These are phyloP conservation scores for Pseudoips prasinana DNA, from an alignment of 2,888 invertebrate species.

Conservation along the genomic window DNA sequence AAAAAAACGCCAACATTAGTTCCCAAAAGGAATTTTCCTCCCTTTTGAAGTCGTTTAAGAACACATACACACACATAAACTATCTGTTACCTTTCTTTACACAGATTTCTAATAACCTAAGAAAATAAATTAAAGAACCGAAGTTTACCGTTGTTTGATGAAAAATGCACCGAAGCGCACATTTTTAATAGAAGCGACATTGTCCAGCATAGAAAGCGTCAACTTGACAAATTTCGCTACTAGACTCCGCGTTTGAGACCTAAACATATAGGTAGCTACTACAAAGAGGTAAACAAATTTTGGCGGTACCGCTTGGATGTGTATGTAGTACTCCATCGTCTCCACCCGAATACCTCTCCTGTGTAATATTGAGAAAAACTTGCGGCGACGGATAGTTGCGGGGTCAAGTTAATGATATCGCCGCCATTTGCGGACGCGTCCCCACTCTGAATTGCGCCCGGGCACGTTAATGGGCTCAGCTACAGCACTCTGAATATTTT, in stretches of 20 bases:
- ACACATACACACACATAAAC: too few species aligned
- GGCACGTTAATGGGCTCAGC: constrained; percentile 78
- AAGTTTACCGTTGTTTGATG: too few species aligned
- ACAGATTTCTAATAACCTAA: too few species aligned
- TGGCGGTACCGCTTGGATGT: constrained; percentile 25
- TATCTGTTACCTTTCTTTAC: too few species aligned
- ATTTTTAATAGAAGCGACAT: constrained; percentile 22
- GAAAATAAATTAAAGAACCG: too few species aligned
- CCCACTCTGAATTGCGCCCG: constrained; percentile 73
- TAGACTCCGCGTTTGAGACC: constrained; percentile 29
- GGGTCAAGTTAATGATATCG: constrained; percentile 80
- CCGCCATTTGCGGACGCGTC: constrained; percentile 77
- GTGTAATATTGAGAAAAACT: constrained; percentile 78
- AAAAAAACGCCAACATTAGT: too few species aligned
- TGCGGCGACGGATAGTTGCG: constrained; percentile 70
- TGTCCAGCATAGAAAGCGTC: constrained; percentile 8
- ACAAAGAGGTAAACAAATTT: constrained; percentile 48
- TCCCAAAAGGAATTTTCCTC: too few species aligned
- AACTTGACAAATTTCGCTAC: constrained; percentile 22
- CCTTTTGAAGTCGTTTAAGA: too few species aligned
- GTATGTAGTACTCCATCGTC: constrained; percentile 23
- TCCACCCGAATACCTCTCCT: constrained; percentile 60
- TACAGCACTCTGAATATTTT: constrained; percentile 80
- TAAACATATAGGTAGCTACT: constrained; percentile 18
- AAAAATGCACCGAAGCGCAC: constrained; percentile 15